Evolutionary conservation across 2,888 invertebrate species (phyloP), one percentile per base, ranked within the genome.

Genomic region (Idaea dimidiata): DNA sequence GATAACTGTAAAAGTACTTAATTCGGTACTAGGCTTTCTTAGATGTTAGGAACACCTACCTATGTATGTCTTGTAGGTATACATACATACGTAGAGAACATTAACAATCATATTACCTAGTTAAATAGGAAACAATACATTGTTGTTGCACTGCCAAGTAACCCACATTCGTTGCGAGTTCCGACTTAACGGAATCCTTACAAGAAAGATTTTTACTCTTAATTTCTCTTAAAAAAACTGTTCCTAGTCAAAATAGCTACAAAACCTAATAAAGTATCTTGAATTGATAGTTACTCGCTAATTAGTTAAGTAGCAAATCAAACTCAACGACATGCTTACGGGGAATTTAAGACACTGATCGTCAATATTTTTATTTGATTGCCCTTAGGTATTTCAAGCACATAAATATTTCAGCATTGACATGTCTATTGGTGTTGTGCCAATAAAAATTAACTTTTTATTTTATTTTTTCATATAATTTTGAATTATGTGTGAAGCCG

Each of bases 391-490:
- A 56, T 32, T 56, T 60, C 18, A 16, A 18, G 17, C 43, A 17
- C 14, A 16, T 54, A 32, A 32, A 55, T 56, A 61, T 24, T 16
- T 17, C 18, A 32, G 31, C 54, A 62, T 57, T 68, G 67, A 66
- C 65, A 63, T 17, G 57, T 62, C 64, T 66, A 68, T 59, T 62
- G 62, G 64, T 57, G 55, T 17, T 54, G 24, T 58, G 61, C 62
- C 60, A 64, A 60, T 64, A 63, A 61, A 60, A 64, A 57, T 18
- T 24, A 24, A 24, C 24, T 24, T 1, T 24, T 24, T 24, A n/a
- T 24, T 24, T 24, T 24, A 24, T 24, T 24, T 24, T n/a, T 24
- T 58, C 59, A 58, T 63, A 60, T 60, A 58, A 56, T 66, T 61
- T 63, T 66, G 31, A 63, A 59, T 58, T 8, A 14, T 16, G 33